A percentile compares a stretch with the other conserved stretches of the same genome.
Conservation (phyloP, 2,888 invertebrate species). For the Oligia strigilis region DNA sequence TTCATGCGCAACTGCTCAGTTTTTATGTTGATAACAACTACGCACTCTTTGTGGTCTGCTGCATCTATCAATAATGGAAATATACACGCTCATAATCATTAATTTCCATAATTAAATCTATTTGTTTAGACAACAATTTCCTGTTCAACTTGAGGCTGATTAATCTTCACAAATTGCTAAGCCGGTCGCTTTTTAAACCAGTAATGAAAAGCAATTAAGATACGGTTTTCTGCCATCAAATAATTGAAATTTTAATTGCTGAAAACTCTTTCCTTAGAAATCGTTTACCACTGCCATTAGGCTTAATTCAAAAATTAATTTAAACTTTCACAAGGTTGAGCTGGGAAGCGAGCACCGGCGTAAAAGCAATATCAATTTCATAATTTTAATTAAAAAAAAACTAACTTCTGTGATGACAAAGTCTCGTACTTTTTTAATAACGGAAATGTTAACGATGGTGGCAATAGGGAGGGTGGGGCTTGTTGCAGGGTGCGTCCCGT, state of each 20-base stretch:
- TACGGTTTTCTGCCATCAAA: slow-evolving; percentile 82
- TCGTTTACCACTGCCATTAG: slow-evolving; percentile 89
- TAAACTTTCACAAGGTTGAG: slow-evolving; percentile 90
- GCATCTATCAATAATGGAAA: slow-evolving; percentile 53
- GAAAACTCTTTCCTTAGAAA: slow-evolving; percentile 88
- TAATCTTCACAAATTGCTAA: slow-evolving; percentile 70
- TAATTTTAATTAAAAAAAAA: slow-evolving; percentile 91
- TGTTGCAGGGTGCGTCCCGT: slow-evolving; percentile 60
- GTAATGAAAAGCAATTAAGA: slow-evolving; percentile 84
- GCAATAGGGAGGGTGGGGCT: slow-evolving; percentile 72
- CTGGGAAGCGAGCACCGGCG: slow-evolving; percentile 84
- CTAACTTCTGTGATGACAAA: slow-evolving; percentile 90
- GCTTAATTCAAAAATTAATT: slow-evolving; percentile 91
- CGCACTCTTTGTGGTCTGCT: slow-evolving; percentile 28
- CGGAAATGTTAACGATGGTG: slow-evolving; percentile 87
- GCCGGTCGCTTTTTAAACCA: slow-evolving; percentile 74
- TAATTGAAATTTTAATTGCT: slow-evolving; percentile 88
- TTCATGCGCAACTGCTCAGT: slow-evolving; percentile 39
- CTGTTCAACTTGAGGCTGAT: slow-evolving; percentile 61
- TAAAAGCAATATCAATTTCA: slow-evolving; percentile 91
- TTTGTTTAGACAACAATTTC: slow-evolving; percentile 66
- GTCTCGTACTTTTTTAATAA: slow-evolving; percentile 91
- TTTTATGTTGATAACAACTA: slow-evolving; percentile 50
- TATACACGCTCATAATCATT: slow-evolving; percentile 39
- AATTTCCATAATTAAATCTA: slow-evolving; percentile 58